These are phyloP conservation scores for Galago senegalensis DNA, from an alignment of 2,797 vertebrate genomes.

Conservation along the genomic window DNA sequence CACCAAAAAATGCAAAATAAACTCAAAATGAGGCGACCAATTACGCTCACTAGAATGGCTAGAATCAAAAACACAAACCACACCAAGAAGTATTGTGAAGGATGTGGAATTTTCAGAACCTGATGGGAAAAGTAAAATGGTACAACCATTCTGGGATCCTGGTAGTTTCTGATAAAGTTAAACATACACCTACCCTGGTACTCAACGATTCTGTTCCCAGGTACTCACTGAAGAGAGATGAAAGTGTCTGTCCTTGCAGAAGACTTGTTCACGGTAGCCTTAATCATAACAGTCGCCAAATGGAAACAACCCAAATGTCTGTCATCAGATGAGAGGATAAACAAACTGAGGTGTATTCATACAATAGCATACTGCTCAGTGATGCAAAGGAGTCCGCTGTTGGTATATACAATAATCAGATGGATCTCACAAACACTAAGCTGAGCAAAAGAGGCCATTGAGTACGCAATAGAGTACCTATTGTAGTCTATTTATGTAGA, in stretches of 20 bases:
- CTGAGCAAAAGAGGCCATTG: neutral
- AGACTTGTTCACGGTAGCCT: neutral
- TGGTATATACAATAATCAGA: neutral
- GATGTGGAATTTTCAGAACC: neutral
- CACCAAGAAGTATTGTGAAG: neutral
- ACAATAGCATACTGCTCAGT: neutral
- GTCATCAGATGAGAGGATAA: neutral
- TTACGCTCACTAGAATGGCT: neutral
- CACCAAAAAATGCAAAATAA: constrained; percentile 39
- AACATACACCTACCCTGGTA: neutral
- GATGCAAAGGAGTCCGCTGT: neutral
- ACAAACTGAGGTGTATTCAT: neutral
- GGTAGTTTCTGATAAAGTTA: neutral
- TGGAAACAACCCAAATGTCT: neutral
- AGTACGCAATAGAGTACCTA: accelerated
- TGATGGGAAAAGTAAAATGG: neutral
- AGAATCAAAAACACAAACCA: neutral
- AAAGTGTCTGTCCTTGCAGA: neutral
- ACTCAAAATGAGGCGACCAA: neutral
- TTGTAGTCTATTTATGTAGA: neutral
- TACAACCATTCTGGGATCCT: neutral
- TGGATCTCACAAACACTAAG: neutral
- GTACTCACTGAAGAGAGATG: neutral
- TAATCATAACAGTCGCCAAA: neutral
- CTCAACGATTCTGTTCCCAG: neutral